Evolutionary conservation across 1,140 invertebrate species (phyloP).

Genomic region (Neodiprion virginianus): DNA sequence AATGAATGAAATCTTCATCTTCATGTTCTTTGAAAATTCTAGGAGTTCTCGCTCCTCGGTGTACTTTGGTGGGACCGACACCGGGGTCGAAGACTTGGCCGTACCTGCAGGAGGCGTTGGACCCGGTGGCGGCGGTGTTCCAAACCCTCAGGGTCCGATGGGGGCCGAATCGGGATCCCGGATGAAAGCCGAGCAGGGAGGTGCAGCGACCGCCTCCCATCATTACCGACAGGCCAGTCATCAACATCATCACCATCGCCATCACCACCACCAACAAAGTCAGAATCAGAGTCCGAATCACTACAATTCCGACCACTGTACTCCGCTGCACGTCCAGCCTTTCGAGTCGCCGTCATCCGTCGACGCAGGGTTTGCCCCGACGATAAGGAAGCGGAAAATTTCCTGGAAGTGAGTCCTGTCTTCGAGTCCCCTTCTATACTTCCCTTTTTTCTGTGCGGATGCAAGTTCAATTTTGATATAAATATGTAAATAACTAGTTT

Average conservation of each 20-base stretch:
- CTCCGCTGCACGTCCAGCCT: constrained; percentile 31
- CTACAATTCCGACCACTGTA: not conserved
- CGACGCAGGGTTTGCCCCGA: constrained; percentile 32
- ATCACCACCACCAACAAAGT: constrained; percentile 38
- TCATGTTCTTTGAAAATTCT: not conserved
- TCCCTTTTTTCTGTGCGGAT: too few species aligned
- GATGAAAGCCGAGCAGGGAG: constrained; percentile 46
- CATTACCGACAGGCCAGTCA: constrained; percentile 41
- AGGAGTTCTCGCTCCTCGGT: constrained; percentile 52
- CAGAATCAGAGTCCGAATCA: constrained; percentile 38
- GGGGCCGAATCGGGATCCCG: constrained; percentile 38
- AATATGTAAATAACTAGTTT: too few species aligned
- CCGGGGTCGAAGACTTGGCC: constrained; percentile 28
- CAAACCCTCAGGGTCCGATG: constrained; percentile 29
- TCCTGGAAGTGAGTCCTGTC: constrained; percentile 49
- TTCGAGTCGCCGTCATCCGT: constrained; percentile 32
- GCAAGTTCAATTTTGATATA: too few species aligned
- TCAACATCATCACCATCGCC: constrained; percentile 45
- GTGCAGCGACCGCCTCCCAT: constrained; percentile 42
- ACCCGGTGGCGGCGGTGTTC: constrained; percentile 29
- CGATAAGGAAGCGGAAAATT: constrained; percentile 49
- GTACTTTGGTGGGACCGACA: constrained; percentile 46
- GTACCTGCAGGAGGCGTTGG: constrained; percentile 42
- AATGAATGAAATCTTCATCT: too few species aligned
- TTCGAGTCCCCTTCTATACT: not conserved